Conservation (phyloP, 2,797 vertebrate genomes). For the Phalanger gymnotis region DNA sequence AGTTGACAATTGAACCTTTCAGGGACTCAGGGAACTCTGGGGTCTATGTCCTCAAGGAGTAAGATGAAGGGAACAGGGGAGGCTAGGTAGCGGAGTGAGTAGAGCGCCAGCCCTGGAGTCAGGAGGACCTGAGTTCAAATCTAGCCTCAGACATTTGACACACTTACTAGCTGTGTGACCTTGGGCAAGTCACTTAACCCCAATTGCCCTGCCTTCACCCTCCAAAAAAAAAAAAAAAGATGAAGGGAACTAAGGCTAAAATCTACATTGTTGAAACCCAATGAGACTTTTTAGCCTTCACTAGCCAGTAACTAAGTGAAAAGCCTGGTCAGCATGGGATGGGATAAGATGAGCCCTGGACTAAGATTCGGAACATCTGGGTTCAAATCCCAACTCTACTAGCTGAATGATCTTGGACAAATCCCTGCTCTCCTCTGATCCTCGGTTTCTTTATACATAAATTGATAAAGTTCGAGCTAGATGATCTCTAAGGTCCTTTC, state of each 20-base stretch:
- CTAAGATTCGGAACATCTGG: background rate
- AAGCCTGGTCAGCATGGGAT: background rate
- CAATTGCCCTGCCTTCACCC: too few species aligned
- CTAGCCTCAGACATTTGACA: too few species aligned
- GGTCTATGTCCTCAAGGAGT: background rate
- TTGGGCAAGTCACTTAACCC: too few species aligned
- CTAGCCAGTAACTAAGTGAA: background rate
- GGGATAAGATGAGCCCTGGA: background rate
- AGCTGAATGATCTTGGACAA: background rate
- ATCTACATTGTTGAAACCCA: background rate
- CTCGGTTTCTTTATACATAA: background rate
- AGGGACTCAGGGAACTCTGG: background rate
- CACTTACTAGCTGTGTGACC: too few species aligned
- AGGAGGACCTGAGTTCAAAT: too few species aligned
- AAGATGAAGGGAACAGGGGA: background rate
- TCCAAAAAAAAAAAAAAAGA: too few species aligned
- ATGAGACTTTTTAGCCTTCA: background rate
- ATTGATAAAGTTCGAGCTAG: background rate
- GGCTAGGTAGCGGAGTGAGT: too few species aligned
- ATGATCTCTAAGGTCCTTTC: background rate
- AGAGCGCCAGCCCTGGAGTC: too few species aligned
- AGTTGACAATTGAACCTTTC: background rate
- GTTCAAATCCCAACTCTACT: background rate
- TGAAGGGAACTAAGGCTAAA: background rate
- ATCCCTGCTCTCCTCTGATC: background rate